Base-by-base conservation (phyloP, 1,140 invertebrate species). In the Zaprionus nigranus region DNA sequence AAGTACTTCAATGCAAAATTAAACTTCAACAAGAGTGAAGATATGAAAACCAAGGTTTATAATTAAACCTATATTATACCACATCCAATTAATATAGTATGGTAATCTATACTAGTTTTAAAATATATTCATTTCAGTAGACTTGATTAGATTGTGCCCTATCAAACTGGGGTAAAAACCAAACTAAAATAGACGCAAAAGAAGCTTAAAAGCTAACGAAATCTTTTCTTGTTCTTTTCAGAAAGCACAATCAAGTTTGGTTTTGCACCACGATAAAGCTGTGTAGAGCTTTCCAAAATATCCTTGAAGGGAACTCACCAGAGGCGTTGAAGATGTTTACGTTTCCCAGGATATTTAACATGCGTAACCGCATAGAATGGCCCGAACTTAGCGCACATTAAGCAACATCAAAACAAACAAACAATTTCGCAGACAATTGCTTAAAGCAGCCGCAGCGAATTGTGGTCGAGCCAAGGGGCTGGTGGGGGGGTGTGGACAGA, bases 331-430 rank as follows among this genome's bases (percentile, higher is more conserved):
- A 62, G 60, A 82, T 88, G 72, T 88, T 88, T 88, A 64, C 70
- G 72, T 88, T 88, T 88, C 85, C 85, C 85, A 88, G 85, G 84
- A 84, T 73, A 71, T 64, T 80, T 66, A n/a, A 4, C 11, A 56
- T 67, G 59, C 54, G 62, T 62, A 67, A 77, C 57, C 76, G 49
- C 72, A 80, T 70, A 57, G 75, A 66, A 71, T 75, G 53, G 46
- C 76, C 54, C 57, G 61, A 79, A 80, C 80, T 90, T 90, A 75
- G 66, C 72, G 70, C 81, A 86, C 85, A 90, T 90, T 90, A 90
- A 79, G 73, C 82, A 90, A 79, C 85, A 90, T 90, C 85, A 90
- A 90, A 90, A 90, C 68, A 90, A 90, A 90, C 82, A 90, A 90
- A 90, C 79, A 82, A 82, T 90, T 90, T 90, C 58, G 82, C 85